Evolutionary conservation across 2,888 invertebrate genomes (phyloP).

Genomic region (Sphaerophoria rueppellii): DNA sequence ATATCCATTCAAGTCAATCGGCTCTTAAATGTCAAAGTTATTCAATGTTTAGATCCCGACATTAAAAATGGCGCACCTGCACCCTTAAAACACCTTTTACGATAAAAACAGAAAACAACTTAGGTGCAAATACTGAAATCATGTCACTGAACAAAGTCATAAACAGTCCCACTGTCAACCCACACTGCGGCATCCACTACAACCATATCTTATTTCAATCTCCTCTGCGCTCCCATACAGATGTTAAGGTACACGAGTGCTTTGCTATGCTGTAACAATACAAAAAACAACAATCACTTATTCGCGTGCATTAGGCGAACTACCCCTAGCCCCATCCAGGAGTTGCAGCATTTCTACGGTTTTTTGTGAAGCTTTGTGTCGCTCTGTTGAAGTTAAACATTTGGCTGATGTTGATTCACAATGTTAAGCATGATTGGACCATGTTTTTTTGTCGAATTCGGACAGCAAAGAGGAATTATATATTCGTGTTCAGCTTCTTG

Average conservation of each 20-base stretch:
- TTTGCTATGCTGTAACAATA: slow-evolving; percentile 61
- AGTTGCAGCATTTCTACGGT: slow-evolving; percentile 47
- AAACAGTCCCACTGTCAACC: background rate
- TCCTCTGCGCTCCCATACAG: background rate
- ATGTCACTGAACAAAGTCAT: background rate
- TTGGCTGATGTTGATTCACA: slow-evolving; percentile 55
- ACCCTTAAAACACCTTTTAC: too few species aligned
- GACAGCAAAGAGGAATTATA: slow-evolving; percentile 7
- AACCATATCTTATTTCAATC: slow-evolving; percentile 59
- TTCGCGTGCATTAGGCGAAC: slow-evolving; percentile 37
- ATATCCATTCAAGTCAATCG: too few species aligned
- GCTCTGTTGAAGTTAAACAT: slow-evolving; percentile 12
- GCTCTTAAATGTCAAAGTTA: too few species aligned
- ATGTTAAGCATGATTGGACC: slow-evolving; percentile 68
- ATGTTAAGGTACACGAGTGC: slow-evolving; percentile 30
- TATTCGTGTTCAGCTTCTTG: background rate
- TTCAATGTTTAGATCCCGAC: too few species aligned
- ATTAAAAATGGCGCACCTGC: too few species aligned
- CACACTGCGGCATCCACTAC: slow-evolving; percentile 41
- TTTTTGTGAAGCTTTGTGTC: slow-evolving; percentile 6
- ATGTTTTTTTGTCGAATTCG: slow-evolving; percentile 42
- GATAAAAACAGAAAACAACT: too few species aligned
- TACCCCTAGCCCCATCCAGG: background rate
- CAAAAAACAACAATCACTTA: slow-evolving; percentile 70
- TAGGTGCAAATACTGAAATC: background rate